phyloP scores from a whole-genome alignment of 2,113 vertebrate species.

The Columbina picui region DNA sequence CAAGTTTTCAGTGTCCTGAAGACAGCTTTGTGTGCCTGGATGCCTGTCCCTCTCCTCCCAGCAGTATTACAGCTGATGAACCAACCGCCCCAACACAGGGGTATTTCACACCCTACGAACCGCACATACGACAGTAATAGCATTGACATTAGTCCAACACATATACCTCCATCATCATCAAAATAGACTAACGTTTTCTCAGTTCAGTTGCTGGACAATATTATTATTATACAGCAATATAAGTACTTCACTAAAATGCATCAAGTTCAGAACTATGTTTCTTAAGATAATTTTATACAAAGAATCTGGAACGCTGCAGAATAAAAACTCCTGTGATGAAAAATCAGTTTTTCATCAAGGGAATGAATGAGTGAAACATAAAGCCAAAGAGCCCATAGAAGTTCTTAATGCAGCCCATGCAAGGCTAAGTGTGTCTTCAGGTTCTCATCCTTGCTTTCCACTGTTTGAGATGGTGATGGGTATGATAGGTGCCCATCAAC shows the following conservation, averaged over 20 bases:
- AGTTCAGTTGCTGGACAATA: not conserved
- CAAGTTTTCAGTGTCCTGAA: not conserved
- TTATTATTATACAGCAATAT: not conserved
- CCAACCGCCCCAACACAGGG: not conserved
- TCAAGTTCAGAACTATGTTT: not conserved
- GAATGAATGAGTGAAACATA: not conserved
- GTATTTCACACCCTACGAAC: not conserved
- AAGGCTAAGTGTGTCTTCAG: not conserved
- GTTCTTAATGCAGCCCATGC: not conserved
- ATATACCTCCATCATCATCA: not conserved
- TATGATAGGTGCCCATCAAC: not conserved
- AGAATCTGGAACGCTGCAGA: not conserved
- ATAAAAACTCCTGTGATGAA: not conserved
- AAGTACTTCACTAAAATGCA: not conserved
- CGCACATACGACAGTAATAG: not conserved
- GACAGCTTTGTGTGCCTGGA: not conserved
- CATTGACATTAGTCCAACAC: not conserved
- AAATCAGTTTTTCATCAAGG: not conserved
- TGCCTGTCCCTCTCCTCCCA: not conserved
- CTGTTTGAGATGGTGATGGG: not conserved
- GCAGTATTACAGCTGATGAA: not conserved
- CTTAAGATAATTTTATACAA: not conserved
- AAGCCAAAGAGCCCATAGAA: not conserved
- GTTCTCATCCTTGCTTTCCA: not conserved
- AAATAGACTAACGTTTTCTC: not conserved